Evolutionary conservation across 2,797 vertebrate species (phyloP).

Genomic region (Acestrorhynchus altus): DNA sequence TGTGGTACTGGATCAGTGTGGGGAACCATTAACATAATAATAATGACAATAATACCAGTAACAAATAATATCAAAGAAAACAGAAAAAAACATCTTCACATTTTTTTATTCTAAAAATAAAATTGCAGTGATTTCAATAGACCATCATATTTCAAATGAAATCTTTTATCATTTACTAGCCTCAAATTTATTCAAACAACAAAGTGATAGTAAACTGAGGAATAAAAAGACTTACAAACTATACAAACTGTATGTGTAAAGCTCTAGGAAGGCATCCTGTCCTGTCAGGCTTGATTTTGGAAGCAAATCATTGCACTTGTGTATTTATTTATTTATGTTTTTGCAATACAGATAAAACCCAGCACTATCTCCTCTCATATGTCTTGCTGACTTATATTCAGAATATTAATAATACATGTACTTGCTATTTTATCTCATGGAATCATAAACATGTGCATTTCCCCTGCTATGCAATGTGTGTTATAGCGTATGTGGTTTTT

Average conservation of each 20-base stretch:
- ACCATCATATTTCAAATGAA: not conserved
- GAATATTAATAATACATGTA: conserved; percentile 1
- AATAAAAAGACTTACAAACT: not conserved
- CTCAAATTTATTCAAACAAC: not conserved
- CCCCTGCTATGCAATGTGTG: conserved; percentile 27
- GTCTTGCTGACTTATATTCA: not conserved
- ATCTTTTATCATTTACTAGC: not conserved
- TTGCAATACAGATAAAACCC: not conserved
- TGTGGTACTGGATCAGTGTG: too few relatives aligned
- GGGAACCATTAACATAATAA: too few relatives aligned
- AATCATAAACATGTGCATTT: conserved; percentile 21
- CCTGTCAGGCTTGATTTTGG: not conserved
- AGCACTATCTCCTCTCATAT: too few relatives aligned
- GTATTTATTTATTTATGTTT: not conserved
- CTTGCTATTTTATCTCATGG: conserved; percentile 10
- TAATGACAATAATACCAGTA: too few relatives aligned
- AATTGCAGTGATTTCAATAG: too few relatives aligned
- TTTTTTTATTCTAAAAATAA: too few relatives aligned
- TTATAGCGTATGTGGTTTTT: conserved; percentile 30
- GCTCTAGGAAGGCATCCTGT: not conserved
- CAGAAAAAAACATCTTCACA: too few relatives aligned
- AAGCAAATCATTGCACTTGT: not conserved
- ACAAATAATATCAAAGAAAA: too few relatives aligned
- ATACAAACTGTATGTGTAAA: not conserved
- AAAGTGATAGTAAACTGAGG: not conserved